Evolutionary conservation across 2,113 vertebrate species (phyloP).

Genomic region (Nyctibius bracteatus): DNA sequence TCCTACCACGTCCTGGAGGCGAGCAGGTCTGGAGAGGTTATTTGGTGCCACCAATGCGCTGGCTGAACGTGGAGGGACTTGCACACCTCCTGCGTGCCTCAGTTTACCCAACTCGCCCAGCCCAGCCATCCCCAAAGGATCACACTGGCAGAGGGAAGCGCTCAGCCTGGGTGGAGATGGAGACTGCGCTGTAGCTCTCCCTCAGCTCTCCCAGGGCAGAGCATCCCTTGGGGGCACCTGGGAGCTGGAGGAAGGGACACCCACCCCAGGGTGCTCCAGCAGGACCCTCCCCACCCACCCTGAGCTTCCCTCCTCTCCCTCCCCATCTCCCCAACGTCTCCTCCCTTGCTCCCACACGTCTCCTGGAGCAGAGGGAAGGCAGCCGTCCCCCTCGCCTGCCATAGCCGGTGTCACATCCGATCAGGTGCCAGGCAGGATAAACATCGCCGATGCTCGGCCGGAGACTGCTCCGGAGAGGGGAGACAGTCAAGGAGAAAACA

Average conservation of each 20-base stretch:
- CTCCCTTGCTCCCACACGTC: background rate
- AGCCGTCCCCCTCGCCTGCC: background rate
- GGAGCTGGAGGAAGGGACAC: background rate
- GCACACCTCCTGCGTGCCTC: background rate
- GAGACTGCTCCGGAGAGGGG: background rate
- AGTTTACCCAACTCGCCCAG: background rate
- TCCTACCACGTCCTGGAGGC: fast-evolving
- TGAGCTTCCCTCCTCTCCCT: background rate
- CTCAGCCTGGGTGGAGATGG: background rate
- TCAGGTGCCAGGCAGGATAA: slow-evolving; percentile 22
- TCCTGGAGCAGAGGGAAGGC: background rate
- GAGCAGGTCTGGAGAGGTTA: background rate
- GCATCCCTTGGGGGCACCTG: background rate
- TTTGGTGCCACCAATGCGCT: fast-evolving
- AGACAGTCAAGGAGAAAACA: slow-evolving; percentile 59
- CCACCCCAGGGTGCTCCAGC: background rate
- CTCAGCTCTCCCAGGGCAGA: background rate
- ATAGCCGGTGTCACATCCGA: background rate
- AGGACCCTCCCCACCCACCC: background rate
- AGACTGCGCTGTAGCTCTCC: fast-evolving
- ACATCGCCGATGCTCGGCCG: background rate
- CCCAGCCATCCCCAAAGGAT: background rate
- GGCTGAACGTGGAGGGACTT: background rate
- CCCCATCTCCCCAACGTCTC: fast-evolving
- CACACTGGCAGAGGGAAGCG: fast-evolving